Base-by-base conservation (phyloP, 2,888 invertebrate species). In the Pelosia muscerda region DNA sequence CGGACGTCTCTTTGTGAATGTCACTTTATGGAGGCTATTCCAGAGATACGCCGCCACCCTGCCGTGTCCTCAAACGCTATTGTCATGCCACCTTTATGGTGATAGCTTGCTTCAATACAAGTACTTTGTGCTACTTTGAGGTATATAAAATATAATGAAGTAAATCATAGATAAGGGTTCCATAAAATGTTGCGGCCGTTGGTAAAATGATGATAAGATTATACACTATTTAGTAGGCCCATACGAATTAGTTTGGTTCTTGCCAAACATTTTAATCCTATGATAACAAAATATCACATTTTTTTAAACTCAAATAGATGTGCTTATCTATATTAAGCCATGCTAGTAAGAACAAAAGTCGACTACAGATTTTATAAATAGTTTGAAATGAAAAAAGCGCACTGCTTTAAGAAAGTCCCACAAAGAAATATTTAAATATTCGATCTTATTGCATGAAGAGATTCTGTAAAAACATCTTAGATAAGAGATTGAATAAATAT, bases 1-100 rank as follows among this genome's bases (percentile, higher is more conserved):
- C 88, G 94, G 94, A 92, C 94, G 90, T 88, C 91, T 88, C 92
- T 91, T 92, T 93, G 89, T 93, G 88, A 86, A 85, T 83, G 83
- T 85, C 91, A 90, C 90, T 94, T 94, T 93, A 94, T 92, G 87
- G 92, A 87, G 82, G 84, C 85, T 86, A 86, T 85, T 86, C 85
- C 83, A 84, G 84, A 92, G 93, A 93, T 94, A 93, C 84, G 87
- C 76, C 76, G 78, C 87, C 80, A 76, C 80, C 81, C 90, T 87
- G 89, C 88, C 91, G 86, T 84, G 86, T 84, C 86, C 79, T 86
- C 83, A 84, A 89, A 85, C 79, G 85, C 90, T 86, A 89, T 93
- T 94, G 93, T 92, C 86, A 86, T 82, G 88, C 84, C 88, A 92
- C 92, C 92, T 93, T 92, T 89, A 85, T 85, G 81, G 76, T 86